Base-by-base conservation (phyloP, 2,888 invertebrate genomes). In the Caenorhabditis japonica region DNA sequence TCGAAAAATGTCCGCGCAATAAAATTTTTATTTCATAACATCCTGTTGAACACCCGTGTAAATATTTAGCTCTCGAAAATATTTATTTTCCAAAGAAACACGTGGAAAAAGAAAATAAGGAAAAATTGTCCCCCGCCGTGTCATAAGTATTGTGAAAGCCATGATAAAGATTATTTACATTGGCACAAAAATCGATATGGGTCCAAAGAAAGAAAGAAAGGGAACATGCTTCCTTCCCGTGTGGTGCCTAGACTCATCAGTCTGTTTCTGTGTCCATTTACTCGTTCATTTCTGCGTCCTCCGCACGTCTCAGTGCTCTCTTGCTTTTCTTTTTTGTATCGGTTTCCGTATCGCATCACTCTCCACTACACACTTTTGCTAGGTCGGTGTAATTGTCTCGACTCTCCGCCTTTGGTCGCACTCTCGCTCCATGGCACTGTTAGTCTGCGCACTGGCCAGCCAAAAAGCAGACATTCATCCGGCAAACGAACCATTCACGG, bases 321-420 rank as follows among this genome's bases (percentile, higher is more conserved):
- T 36, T 15, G 10, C 23, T 7, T 15, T 10, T 55, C 36, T 17
- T 38, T 30, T 27, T 19, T 15, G 25, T 46, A 25, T 13, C 41
- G 33, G 46, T 53, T 25, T 21, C 49, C 15, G 7, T 17, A 10
- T 5, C 49, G 17, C 41, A 25, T 25, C 41, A 19, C 47, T 8
- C 23, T 0, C n/a, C 38, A 1, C 49, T 15, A 49, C 21, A 61
- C 60, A 43, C 46, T 53, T 27, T 53, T 17, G 30, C 19, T 13
- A 13, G 59, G 69, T 55, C 59, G 47, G 39, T 52, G 36, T 17
- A 30, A 53, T n/a, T 60, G 59, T 69, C 69, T 69, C 53, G 13
- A 4, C 38, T 23, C 69, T 69, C 53, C 15, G 4, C 4, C n/a
- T 12, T 15, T 7, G 17, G 4, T 1, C 2, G 49, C 49, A 15